These are phyloP conservation scores for Empis livida DNA, from an alignment of 2,888 invertebrate genomes.

Conservation along the genomic window DNA sequence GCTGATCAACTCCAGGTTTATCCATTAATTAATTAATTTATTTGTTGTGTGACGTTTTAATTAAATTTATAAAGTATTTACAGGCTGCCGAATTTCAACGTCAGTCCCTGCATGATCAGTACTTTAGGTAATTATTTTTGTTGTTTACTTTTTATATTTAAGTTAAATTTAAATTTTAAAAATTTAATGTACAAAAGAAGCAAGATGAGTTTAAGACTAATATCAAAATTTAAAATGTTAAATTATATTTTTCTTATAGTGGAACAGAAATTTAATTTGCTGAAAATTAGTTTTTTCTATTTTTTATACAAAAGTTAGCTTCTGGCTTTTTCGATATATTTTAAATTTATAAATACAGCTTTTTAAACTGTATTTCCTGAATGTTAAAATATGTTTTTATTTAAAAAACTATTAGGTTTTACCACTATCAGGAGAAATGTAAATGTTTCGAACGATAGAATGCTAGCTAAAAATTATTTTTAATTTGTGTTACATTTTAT, in stretches of 20 bases:
- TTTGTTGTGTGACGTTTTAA: constrained; percentile 22
- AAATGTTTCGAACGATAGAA: constrained; percentile 10
- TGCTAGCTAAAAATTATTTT: not conserved
- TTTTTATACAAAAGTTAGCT: too few relatives aligned
- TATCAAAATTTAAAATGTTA: too few relatives aligned
- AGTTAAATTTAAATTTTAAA: too few relatives aligned
- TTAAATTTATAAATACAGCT: not conserved
- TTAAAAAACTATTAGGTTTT: not conserved
- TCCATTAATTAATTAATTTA: constrained; percentile 24
- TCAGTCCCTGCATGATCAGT: constrained; percentile 37
- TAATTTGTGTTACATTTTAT: not conserved
- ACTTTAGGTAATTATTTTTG: constrained; percentile 30
- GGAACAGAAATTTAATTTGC: too few relatives aligned
- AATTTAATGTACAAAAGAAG: too few relatives aligned
- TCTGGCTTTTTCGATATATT: too few relatives aligned
- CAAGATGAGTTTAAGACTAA: too few relatives aligned
- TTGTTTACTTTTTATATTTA: too few relatives aligned
- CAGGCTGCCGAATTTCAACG: constrained; percentile 38
- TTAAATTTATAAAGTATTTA: constrained; percentile 36
- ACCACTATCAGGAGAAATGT: constrained; percentile 4
- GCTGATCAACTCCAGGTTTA: constrained; percentile 38
- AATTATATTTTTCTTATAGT: too few relatives aligned
- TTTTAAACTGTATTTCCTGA: too few relatives aligned
- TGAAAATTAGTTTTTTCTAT: too few relatives aligned
- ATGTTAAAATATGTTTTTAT: not conserved